Base-by-base conservation (phyloP, 23 tunicate species). In the Trididemnum nubilum region DNA sequence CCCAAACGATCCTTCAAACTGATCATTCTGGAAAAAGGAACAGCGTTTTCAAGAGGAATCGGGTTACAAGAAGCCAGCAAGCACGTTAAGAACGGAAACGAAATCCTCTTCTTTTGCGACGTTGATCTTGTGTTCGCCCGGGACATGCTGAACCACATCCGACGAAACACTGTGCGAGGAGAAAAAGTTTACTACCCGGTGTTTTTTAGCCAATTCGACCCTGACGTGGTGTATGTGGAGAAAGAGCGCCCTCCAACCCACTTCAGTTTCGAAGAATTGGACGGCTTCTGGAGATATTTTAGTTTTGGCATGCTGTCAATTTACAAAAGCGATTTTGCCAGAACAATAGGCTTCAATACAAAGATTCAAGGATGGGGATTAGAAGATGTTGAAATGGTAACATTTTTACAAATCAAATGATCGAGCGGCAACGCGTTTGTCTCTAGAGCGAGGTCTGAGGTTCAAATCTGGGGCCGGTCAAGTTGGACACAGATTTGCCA, bases 131-230 rank as follows among this genome's bases (percentile, higher is more conserved):
- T 88, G 24, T 93, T 93, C 36, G 39, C 67, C 29, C 29, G 81
- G 5, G 89, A 80, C 36, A 80, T 93, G 2, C 80, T 93, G 40
- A 22, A 15, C 49, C 89, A 84, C 52, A 93, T 93, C 50, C 83
- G 98, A 0, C 35, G 89, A 34, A 93, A 86, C 80, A 93, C 93
- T 1, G 66, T 93, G 2, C 88, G 69, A 67, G 84, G 85, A 0
- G 65, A 80, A 57, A 77, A 65, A 54, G 98, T 84, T 34, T 93
- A 87, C 37, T 93, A 93, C 64, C 98, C 98, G 24, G 91, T 83
- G 24, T 87, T 93, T 44, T 88, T 93, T 76, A 93, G 98, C 61
- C 98, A 93, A 54, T 93, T 87, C 79, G 97, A 92, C 37, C 91
- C 91, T 0, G 83, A 86, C 36, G 85, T 86, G 33, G 85, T 82